These are phyloP conservation scores for Cephalotes varians DNA, from an alignment of 2,888 invertebrate species.

Conservation along the genomic window DNA sequence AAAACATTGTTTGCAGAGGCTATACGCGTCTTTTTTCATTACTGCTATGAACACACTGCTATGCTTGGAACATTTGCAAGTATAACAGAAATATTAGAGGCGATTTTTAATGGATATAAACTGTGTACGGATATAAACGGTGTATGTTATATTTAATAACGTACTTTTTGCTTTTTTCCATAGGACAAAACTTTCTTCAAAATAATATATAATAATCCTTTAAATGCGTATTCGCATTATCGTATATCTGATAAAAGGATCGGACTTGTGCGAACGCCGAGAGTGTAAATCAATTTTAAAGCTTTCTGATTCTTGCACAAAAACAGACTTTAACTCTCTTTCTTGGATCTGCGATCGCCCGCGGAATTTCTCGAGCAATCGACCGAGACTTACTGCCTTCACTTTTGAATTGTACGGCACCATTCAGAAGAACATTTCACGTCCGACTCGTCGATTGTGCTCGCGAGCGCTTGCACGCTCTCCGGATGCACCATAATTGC, in stretches of 20 bases:
- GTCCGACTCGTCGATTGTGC: slow-evolving; percentile 57
- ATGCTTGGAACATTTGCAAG: slow-evolving; percentile 19
- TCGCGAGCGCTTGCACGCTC: slow-evolving; percentile 41
- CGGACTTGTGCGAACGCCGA: not conserved
- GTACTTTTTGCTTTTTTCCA: not conserved
- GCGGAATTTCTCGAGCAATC: slow-evolving; percentile 43
- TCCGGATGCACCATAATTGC: slow-evolving; percentile 68
- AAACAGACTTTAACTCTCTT: slow-evolving; percentile 18
- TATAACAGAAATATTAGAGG: slow-evolving; percentile 22
- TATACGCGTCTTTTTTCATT: slow-evolving; percentile 1
- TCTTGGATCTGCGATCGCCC: slow-evolving; percentile 10
- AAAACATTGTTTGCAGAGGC: slow-evolving; percentile 1
- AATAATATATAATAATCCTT: slow-evolving; percentile 21
- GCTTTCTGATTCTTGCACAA: slow-evolving; percentile 34
- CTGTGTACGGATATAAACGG: too few species aligned
- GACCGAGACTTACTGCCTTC: slow-evolving; percentile 35
- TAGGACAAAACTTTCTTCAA: not conserved
- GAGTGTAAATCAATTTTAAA: slow-evolving; percentile 33
- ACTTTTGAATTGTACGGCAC: slow-evolving; percentile 42
- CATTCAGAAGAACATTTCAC: slow-evolving; percentile 47
- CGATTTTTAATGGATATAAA: slow-evolving; percentile 4
- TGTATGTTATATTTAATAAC: slow-evolving; percentile 15
- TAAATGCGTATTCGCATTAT: slow-evolving; percentile 25
- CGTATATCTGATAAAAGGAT: slow-evolving; percentile 22
- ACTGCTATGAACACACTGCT: too few species aligned